A percentile compares a stretch with the other conserved stretches of the same genome.
These are phyloP conservation scores for Anguilla japonica DNA, from an alignment of 2,113 vertebrate genomes.

Conservation along the genomic window DNA sequence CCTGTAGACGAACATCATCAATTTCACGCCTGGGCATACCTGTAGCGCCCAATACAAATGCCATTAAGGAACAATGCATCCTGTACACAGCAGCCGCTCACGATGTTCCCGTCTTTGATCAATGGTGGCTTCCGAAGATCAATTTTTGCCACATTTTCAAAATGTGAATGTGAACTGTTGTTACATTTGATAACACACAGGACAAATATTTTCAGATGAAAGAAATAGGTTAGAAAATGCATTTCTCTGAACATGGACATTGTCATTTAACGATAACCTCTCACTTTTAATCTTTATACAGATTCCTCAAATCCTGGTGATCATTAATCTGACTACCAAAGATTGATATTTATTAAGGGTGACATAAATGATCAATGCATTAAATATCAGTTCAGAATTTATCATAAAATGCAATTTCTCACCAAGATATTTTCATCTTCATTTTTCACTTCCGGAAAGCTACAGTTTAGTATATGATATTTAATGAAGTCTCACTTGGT, in stretches of 20 bases:
- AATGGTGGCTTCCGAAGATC: not conserved
- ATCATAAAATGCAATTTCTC: not conserved
- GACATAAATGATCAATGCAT: not conserved
- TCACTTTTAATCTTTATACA: not conserved
- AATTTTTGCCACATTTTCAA: not conserved
- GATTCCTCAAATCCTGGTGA: not conserved
- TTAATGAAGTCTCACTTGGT: not conserved
- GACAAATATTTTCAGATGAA: not conserved
- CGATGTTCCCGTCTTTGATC: not conserved
- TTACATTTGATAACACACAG: not conserved
- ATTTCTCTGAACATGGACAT: not conserved
- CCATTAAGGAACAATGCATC: not conserved
- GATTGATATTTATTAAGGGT: not conserved
- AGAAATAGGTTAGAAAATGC: not conserved
- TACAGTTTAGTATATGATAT: not conserved
- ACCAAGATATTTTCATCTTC: no score
- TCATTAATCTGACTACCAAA: not conserved
- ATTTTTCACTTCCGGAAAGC: not conserved
- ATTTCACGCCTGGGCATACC: slow-evolving; percentile 10
- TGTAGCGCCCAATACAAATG: not conserved
- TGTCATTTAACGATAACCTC: not conserved
- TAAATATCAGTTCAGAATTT: not conserved
- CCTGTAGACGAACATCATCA: slow-evolving; percentile 1
- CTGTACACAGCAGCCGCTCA: not conserved
- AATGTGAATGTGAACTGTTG: not conserved